A percentile compares a stretch with the other conserved stretches of the same genome.
These are phyloP conservation scores for Rhynchonycteris naso DNA, from an alignment of 2,797 vertebrate species.

Conservation along the genomic window DNA sequence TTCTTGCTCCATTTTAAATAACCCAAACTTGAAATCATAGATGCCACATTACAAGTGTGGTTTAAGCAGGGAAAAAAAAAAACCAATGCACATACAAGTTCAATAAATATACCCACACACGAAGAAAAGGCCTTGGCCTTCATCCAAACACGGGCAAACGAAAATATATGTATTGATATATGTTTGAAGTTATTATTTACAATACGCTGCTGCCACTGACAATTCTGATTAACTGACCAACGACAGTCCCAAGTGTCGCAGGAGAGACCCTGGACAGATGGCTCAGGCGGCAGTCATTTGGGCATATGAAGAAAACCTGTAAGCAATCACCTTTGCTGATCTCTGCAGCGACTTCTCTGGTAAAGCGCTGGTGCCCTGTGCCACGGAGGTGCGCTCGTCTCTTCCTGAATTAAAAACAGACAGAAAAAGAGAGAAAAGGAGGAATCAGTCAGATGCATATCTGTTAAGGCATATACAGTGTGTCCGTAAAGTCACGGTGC, in stretches of 20 bases:
- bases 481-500: too few relatives aligned
- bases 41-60: neutral
- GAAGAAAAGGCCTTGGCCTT: conserved; percentile 6
- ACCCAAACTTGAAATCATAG: neutral
- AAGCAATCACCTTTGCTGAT: conserved; percentile 92
- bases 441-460: neutral
- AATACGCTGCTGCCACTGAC: neutral
- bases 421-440: neutral
- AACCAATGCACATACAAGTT: neutral
- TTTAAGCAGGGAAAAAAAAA: neutral
- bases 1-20: neutral
- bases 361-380: conserved; percentile 78
- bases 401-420: conserved; percentile 76
- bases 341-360: conserved; percentile 90
- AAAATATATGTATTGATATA: neutral
- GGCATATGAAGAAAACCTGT: neutral
- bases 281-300: neutral
- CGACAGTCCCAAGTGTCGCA: neutral
- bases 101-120: neutral
- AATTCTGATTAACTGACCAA: conserved; percentile 20
- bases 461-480: neutral
- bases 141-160: neutral
- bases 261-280: neutral
- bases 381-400: conserved; percentile 65
- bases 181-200: neutral